Percentiles rank a stretch among this genome's conserved stretches.
phyloP scores from a whole-genome alignment of 2,888 invertebrate species.

The Nemapogon koenigi region DNA sequence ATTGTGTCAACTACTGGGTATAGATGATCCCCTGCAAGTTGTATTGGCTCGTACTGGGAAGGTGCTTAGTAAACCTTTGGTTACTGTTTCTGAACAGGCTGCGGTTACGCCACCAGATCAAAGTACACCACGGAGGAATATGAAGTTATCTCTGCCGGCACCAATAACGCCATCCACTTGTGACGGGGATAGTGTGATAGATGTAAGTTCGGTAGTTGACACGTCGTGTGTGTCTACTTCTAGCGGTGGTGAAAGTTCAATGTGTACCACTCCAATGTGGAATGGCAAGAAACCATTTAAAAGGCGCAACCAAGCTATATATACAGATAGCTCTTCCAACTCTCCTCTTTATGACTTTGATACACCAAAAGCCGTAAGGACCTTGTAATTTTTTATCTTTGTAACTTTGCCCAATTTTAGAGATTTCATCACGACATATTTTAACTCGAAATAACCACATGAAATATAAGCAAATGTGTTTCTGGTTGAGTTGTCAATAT shows the following conservation, averaged over 20 bases:
- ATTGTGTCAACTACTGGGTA: constrained; percentile 71
- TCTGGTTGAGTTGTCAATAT: too few relatives aligned
- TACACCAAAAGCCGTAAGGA: constrained; percentile 1
- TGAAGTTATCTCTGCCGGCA: constrained; percentile 41
- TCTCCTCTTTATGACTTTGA: not conserved
- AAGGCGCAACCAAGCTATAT: constrained; percentile 49
- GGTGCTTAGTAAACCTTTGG: constrained; percentile 31
- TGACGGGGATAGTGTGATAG: constrained; percentile 11
- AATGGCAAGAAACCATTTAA: constrained; percentile 43
- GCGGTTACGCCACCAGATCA: constrained; percentile 12
- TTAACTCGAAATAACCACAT: too few relatives aligned
- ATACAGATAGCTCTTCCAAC: constrained; percentile 30
- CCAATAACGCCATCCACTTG: constrained; percentile 20
- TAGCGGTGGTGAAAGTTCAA: constrained; percentile 25
- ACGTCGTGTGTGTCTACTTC: constrained; percentile 25
- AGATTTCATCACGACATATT: too few relatives aligned
- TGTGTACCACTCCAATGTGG: constrained; percentile 33
- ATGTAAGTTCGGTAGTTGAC: constrained; percentile 20
- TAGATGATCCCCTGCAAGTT: constrained; percentile 82
- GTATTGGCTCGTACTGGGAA: constrained; percentile 60
- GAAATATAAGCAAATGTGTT: too few relatives aligned
- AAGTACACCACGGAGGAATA: constrained; percentile 32
- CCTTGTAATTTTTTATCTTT: too few relatives aligned
- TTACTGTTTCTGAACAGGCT: constrained; percentile 13
- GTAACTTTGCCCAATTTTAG: too few relatives aligned